Conservation (phyloP, 2,888 invertebrate genomes). For the Apeira syringaria region DNA sequence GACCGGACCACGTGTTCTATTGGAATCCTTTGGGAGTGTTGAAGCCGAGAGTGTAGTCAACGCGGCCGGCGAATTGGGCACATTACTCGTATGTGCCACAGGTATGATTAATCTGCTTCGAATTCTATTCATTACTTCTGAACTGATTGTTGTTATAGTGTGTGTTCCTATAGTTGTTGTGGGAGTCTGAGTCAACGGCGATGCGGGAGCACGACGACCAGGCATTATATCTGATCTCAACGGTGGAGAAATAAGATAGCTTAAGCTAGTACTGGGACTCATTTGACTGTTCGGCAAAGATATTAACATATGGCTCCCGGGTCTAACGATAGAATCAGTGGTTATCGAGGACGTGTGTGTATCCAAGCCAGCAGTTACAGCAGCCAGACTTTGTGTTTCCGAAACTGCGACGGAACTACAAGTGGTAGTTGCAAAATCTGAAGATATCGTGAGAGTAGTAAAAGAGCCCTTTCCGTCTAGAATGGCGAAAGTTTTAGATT, state of each 20-base stretch:
- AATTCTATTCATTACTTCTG: slow-evolving; percentile 11
- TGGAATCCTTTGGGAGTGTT: not conserved
- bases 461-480: slow-evolving; percentile 3
- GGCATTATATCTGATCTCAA: slow-evolving; percentile 1
- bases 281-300: slow-evolving; percentile 11
- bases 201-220: not conserved
- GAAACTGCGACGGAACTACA: not conserved
- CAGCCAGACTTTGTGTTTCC: slow-evolving; percentile 1
- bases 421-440: slow-evolving; percentile 4
- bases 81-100: slow-evolving; percentile 4
- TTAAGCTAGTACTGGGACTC: slow-evolving; percentile 5
- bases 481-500: slow-evolving; percentile 9
- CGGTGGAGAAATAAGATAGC: slow-evolving; percentile 11
- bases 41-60: not conserved
- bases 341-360: not conserved
- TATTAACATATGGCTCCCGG: slow-evolving; percentile 7
- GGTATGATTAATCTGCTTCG: slow-evolving; percentile 3
- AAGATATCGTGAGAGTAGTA: slow-evolving; percentile 7
- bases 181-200: not conserved
- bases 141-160: slow-evolving; percentile 10
- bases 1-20: slow-evolving; percentile 1
- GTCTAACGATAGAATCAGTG: not conserved
- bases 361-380: not conserved
- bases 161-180: slow-evolving; percentile 1
- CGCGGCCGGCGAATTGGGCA: slow-evolving; percentile 1